Evolutionary conservation across 2,113 vertebrate genomes (phyloP), one percentile per base, ranked within the genome.

Genomic region (Pelusios castaneus): DNA sequence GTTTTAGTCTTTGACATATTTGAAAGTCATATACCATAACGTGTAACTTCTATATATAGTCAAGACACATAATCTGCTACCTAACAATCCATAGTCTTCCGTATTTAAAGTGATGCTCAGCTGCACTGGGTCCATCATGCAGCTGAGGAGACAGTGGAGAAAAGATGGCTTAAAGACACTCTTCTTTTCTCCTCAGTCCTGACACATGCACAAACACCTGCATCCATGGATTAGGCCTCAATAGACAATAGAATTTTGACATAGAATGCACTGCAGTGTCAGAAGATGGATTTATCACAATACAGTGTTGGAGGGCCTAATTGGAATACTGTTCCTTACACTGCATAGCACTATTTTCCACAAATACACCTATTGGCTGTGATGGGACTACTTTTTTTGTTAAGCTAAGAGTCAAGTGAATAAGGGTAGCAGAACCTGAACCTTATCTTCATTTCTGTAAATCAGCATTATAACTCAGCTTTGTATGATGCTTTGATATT

Each of bases 1-100:
- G 55, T 5, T 96, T 95, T 89, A 78, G 29, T 27, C 77, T 96
- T 89, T 2, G 0, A 95, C 80, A 94, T 88, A 95, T 96, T 83
- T 92, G 94, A 97, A 97, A 93, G 78, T 87, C 67, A 24, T 84
- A 43, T 91, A 90, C 75, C 29, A 85, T 86, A 82, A 96, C 88
- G 80, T 90, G 95, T 94, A 94, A 90, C 31, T 76, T 94, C 94
- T 94, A 96, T 90, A 95, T 96, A 95, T 96, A 94, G 90, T 88
- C 93, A 92, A 96, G 91, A 95, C 93, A 96, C 93, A 84, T 91
- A 91, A 91, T 97, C 97, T 97, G 94, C 94, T 95, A 95, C 94
- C 95, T 96, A 97, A 96, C 95, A 97, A 96, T 89, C 94, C 94
- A 83, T 94, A 91, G 89, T 80, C 84, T 93, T 60, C 87, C n/a